phyloP scores from a whole-genome alignment of 2,113 vertebrate genomes.

The Athene cunicularia region DNA sequence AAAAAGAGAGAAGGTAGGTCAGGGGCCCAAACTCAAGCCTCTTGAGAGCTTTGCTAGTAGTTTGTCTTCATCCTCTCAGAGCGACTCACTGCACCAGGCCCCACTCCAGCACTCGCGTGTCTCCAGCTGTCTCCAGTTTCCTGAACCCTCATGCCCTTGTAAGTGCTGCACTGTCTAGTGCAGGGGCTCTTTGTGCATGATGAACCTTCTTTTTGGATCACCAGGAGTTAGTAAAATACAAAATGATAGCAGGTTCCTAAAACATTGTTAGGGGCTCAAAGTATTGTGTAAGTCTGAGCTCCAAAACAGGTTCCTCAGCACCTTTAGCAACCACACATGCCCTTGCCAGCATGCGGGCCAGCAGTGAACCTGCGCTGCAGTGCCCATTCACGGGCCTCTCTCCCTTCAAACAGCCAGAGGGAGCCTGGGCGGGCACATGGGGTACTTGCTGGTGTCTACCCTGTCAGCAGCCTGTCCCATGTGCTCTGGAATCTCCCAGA shows the following conservation, averaged over 20 bases:
- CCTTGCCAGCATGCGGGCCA: background rate
- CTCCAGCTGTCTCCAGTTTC: background rate
- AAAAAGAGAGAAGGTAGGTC: background rate
- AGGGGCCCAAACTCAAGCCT: background rate
- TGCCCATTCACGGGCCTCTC: background rate
- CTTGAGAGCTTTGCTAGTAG: background rate
- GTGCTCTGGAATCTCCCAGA: background rate
- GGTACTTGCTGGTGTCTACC: background rate
- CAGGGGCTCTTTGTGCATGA: background rate
- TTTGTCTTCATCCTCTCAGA: background rate
- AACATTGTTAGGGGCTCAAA: background rate
- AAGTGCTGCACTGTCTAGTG: background rate
- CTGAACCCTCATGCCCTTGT: background rate
- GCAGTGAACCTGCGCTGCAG: background rate
- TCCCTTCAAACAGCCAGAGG: background rate
- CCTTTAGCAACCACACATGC: background rate
- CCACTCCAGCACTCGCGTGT: background rate
- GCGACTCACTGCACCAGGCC: background rate
- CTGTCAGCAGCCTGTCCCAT: background rate
- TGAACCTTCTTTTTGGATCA: background rate
- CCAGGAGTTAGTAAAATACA: background rate
- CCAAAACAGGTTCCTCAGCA: background rate
- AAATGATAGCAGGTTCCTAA: background rate
- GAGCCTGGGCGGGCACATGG: background rate
- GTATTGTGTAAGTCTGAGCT: background rate